These are phyloP conservation scores for Triplophysa bombifrons DNA, from an alignment of 2,797 vertebrate species.

Conservation along the genomic window DNA sequence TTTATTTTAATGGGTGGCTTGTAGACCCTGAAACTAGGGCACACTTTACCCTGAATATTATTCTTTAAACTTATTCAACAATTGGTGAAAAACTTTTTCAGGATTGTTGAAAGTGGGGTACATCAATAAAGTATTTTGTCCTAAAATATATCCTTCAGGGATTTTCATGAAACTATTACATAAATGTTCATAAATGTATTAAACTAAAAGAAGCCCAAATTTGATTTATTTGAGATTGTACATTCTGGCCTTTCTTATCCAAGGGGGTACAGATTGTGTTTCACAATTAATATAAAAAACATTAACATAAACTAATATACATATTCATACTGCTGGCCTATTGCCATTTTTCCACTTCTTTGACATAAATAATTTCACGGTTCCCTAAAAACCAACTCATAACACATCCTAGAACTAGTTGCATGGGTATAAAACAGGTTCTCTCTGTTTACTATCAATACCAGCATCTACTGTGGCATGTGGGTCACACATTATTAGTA, in stretches of 20 bases:
- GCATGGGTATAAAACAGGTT: neutral
- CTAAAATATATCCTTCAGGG: neutral
- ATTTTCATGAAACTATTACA: too few species aligned
- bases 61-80: neutral
- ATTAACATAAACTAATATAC: too few species aligned
- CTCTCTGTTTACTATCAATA: constrained; percentile 8
- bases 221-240: too few species aligned
- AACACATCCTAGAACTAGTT: neutral
- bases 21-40: neutral
- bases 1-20: neutral
- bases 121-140: neutral
- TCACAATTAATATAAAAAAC: too few species aligned
- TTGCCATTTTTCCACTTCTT: neutral
- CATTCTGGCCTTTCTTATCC: too few species aligned
- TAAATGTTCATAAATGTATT: too few species aligned
- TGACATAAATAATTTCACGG: neutral
- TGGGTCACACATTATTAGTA: neutral
- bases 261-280: too few species aligned
- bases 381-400: neutral
- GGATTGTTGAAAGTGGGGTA: neutral
- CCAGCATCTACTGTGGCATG: neutral
- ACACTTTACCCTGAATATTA: neutral
- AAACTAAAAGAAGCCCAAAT: too few species aligned
- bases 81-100: neutral
- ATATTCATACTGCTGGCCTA: too few species aligned